These are phyloP conservation scores for Diploptera punctata DNA, from an alignment of 2,888 invertebrate genomes.

Conservation along the genomic window DNA sequence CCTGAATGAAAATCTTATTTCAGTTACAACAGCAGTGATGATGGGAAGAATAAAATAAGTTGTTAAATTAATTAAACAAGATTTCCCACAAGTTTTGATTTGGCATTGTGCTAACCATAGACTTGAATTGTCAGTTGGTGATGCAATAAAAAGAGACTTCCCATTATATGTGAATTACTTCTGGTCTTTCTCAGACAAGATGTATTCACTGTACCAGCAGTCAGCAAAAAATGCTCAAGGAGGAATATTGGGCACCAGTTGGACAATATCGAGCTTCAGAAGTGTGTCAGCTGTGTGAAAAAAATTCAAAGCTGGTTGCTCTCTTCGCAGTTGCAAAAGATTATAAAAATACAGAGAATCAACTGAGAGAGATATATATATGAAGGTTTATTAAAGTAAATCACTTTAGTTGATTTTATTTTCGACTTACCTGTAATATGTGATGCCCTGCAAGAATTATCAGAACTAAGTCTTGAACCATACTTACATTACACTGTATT, in stretches of 20 bases:
- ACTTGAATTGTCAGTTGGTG: not conserved
- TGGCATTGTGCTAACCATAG: conserved; percentile 8
- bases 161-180: not conserved
- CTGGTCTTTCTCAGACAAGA: not conserved
- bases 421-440: not conserved
- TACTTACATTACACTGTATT: too few relatives aligned
- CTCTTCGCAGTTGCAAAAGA: conserved; percentile 4
- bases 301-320: not conserved
- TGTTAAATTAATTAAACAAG: not conserved
- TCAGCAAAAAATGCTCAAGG: not conserved
- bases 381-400: not conserved
- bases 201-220: not conserved
- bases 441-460: not conserved
- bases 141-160: not conserved
- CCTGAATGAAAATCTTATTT: not conserved
- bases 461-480: too few relatives aligned
- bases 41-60: not conserved
- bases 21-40: not conserved
- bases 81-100: not conserved
- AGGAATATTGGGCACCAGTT: not conserved
- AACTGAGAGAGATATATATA: not conserved
- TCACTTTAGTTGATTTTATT: not conserved
- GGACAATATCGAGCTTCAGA: not conserved
- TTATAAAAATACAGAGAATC: not conserved
- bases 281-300: conserved; percentile 1